Base-by-base conservation (phyloP, 2,888 invertebrate genomes). In the Drymonia ruficornis region DNA sequence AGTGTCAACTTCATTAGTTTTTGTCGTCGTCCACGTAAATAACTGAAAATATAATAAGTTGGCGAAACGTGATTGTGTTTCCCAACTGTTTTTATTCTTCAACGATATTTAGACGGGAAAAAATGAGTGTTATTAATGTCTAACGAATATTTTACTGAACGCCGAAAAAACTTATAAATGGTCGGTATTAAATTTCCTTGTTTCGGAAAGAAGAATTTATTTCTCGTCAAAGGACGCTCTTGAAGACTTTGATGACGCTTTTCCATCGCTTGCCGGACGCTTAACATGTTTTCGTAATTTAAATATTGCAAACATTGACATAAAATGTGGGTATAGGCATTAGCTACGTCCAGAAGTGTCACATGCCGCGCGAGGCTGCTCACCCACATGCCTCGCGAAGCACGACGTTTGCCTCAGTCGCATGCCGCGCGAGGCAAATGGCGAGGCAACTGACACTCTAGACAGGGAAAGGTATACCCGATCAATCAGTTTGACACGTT, bases 61-160 rank as follows among this genome's bases (percentile, higher is more conserved):
- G 53, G 36, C 60, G 51, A 59, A 65, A 74, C 70, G 75, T 74
- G 71, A 71, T 72, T 71, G 65, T 71, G 59, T 61, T 74, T 42
- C 64, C 46, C 59, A 67, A 65, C 62, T 54, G 48, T 62, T 73
- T 60, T 75, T 67, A 63, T 67, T 65, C 56, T 61, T 46, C 55
- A 59, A 46, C 64, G 54, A 65, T 69, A 65, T 70, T 66, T 61
- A 54, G 71, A 68, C 63, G 59, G 56, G 58, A 59, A 71, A 65
- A 77, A 78, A 76, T 71, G 63, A 67, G 61, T 67, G 75, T 74
- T 76, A 72, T 74, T 70, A 76, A 76, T 70, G 70, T 71, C 67
- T 69, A 67, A 74, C 65, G 72, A 76, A 77, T 74, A 74, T 74
- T 77, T 76, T 72, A 73, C 70, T 68, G 69, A 67, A 69, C 70